Evolutionary conservation across 2,113 vertebrate species (phyloP), one percentile per base, ranked within the genome.

Genomic region (Engystomops pustulosus): DNA sequence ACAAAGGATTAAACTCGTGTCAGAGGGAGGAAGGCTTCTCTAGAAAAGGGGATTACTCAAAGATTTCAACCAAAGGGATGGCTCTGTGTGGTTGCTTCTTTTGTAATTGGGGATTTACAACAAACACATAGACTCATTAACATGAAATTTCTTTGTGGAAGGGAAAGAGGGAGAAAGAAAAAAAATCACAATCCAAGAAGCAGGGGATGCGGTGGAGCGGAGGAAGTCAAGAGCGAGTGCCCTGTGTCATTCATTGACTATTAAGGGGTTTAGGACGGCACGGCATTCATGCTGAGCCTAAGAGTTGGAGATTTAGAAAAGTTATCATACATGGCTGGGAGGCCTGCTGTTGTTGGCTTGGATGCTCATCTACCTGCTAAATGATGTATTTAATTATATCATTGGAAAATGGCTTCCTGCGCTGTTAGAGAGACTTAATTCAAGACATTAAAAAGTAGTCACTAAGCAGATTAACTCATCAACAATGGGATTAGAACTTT

Each of bases 21-120:
- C 90, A 89, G 88, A 90, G 88, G 83, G 87, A 88, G 41, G 89
- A 90, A 89, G 87, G 90, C 88, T 89, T 86, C 89, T 90, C 91
- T 79, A 89, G 89, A 90, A 92, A 92, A 90, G 89, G 83, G 90
- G 91, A 91, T 91, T 92, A 92, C 85, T 86, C 49, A 51, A 89
- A 90, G 90, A 90, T 91, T 91, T 91, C 89, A 87, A 91, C 89
- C 90, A 89, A 91, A 91, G 90, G 90, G 68, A 90, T 82, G 88
- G 89, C 88, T 90, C 90, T 91, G 88, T 91, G 88, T 90, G 88
- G 88, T 88, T 88, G 88, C 90, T 89, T 88, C 89, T 90, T 89
- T 86, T 91, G 91, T 90, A 91, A 91, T 90, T 90, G 90, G 90
- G 91, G 91, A 91, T 91, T 92, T 92, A 90, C 87, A 88, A 89